Percentiles rank a stretch among this genome's conserved stretches.
Evolutionary conservation across 2,797 vertebrate genomes (phyloP).

Genomic region (Microchirus variegatus): DNA sequence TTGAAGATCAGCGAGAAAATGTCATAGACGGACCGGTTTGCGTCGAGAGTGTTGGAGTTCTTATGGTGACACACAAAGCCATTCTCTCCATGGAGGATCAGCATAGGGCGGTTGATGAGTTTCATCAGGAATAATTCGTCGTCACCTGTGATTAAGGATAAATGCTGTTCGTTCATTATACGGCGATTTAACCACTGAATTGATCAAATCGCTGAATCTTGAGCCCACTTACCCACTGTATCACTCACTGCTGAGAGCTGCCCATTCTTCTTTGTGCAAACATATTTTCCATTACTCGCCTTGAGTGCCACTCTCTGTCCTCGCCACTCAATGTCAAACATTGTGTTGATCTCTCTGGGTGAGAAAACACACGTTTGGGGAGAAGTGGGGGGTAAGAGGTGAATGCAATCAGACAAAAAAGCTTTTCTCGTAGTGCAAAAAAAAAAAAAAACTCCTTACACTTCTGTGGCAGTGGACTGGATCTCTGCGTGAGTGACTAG

Average conservation of each 20-base stretch:
- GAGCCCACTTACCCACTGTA: conserved; percentile 83
- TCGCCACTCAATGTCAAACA: conserved; percentile 95
- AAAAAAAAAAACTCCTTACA: conserved; percentile 78
- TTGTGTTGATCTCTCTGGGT: conserved; percentile 86
- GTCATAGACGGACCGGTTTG: conserved; percentile 93
- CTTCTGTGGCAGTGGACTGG: conserved; percentile 91
- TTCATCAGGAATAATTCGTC: conserved; percentile 93
- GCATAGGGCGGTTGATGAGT: conserved; percentile 94
- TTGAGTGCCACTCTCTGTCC: conserved; percentile 89
- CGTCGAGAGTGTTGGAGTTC: conserved; percentile 90
- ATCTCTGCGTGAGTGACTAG: conserved; percentile 93
- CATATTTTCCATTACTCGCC: conserved; percentile 92
- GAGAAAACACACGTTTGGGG: conserved; percentile 2
- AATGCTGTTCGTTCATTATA: background rate
- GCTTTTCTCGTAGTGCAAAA: background rate
- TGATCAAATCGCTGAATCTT: conserved; percentile 2
- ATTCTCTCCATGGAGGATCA: conserved; percentile 91
- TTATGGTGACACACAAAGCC: conserved; percentile 96
- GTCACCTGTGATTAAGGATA: conserved; percentile 77
- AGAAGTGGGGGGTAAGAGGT: background rate
- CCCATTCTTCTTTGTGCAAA: conserved; percentile 95
- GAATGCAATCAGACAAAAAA: background rate
- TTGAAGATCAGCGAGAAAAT: conserved; percentile 92
- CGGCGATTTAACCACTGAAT: background rate
- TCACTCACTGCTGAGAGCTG: conserved; percentile 94